A percentile compares a stretch with the other conserved stretches of the same genome.
phyloP scores from a whole-genome alignment of 2,888 invertebrate genomes.

The Callosobruchus maculatus region DNA sequence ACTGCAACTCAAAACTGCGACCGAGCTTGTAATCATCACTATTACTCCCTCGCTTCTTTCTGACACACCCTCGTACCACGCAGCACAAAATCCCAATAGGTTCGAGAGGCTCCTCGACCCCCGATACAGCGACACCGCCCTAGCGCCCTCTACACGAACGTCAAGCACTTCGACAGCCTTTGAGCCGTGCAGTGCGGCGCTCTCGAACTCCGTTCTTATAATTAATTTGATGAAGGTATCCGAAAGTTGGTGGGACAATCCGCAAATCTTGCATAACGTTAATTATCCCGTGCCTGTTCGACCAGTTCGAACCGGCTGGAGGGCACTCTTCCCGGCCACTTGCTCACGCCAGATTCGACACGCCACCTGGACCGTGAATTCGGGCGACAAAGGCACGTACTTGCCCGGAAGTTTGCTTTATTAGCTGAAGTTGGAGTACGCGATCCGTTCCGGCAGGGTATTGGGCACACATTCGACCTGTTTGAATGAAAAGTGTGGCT shows the following conservation, averaged over 20 bases:
- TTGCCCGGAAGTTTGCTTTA: neutral
- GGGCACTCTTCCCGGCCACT: neutral
- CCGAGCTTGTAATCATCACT: no score
- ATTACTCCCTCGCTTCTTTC: no score
- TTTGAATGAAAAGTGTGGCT: no score
- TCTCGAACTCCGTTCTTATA: neutral
- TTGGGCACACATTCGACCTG: neutral
- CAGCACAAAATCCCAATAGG: neutral
- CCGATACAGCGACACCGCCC: neutral
- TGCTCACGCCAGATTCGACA: neutral
- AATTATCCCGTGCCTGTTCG: neutral
- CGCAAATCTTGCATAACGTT: neutral
- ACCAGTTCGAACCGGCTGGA: neutral
- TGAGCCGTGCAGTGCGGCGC: neutral
- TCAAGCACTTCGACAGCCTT: neutral
- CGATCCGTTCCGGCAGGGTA: no score
- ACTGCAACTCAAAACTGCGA: no score
- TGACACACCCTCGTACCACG: no score
- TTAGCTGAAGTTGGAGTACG: neutral
- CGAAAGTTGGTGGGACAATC: neutral
- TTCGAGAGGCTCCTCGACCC: neutral
- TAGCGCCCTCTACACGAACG: neutral
- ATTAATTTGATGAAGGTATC: neutral
- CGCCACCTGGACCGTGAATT: neutral
- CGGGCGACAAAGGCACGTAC: neutral